These are phyloP conservation scores for Pterocles gutturalis DNA, from an alignment of 2,113 vertebrate species.

Conservation along the genomic window DNA sequence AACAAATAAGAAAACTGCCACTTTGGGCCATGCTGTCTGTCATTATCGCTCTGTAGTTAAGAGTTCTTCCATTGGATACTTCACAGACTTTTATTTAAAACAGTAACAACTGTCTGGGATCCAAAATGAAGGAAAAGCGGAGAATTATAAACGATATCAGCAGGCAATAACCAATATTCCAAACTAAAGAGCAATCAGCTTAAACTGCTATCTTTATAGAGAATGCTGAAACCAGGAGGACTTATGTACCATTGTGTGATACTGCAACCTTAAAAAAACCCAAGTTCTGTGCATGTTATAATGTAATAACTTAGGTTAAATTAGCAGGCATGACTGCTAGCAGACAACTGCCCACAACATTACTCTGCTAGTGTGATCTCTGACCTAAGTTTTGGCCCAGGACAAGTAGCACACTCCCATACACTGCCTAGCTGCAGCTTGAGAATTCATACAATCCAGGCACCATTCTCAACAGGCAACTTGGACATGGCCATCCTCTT, in stretches of 20 bases:
- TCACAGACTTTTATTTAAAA: not conserved
- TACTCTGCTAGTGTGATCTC: not conserved
- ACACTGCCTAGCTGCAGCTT: not conserved
- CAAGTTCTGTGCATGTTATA: not conserved
- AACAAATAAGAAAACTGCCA: slow-evolving; percentile 59
- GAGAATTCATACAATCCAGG: not conserved
- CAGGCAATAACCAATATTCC: not conserved
- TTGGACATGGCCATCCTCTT: not conserved
- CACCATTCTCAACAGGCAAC: not conserved
- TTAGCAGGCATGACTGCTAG: not conserved
- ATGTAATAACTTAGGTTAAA: not conserved
- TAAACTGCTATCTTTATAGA: not conserved
- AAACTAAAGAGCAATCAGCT: not conserved
- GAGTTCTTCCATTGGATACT: not conserved
- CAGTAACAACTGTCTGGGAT: not conserved
- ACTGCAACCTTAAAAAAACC: not conserved
- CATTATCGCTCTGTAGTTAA: not conserved
- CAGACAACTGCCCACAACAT: not conserved
- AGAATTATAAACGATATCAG: not conserved
- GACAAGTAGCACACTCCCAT: not conserved
- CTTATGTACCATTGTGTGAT: not conserved
- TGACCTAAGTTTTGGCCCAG: not conserved
- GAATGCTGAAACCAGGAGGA: not conserved
- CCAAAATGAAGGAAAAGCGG: not conserved
- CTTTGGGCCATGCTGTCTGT: not conserved